phyloP scores from a whole-genome alignment of 1,140 invertebrate genomes.

The Scylla paramamosain region DNA sequence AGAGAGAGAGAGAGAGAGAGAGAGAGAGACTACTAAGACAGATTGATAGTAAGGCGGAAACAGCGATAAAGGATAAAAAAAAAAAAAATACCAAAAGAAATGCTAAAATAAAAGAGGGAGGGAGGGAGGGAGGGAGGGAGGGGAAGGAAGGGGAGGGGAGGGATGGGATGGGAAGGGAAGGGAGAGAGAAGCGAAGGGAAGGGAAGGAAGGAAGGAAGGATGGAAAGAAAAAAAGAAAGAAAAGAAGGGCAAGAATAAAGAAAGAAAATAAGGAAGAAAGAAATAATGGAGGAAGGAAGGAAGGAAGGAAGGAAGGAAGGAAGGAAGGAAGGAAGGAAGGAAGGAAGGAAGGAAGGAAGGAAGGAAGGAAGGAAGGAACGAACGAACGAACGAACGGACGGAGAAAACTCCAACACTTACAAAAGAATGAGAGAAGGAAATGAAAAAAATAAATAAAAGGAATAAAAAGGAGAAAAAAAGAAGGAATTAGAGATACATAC shows the following conservation, averaged over 20 bases:
- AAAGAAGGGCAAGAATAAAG: background rate
- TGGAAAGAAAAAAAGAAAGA: background rate
- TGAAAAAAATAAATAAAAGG: background rate
- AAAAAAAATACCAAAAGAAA: too few species aligned
- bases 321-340: too few species aligned
- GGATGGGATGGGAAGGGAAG: background rate
- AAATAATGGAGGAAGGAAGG: background rate
- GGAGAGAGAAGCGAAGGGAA: background rate
- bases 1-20: too few species aligned
- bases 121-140: background rate
- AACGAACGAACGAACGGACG: background rate
- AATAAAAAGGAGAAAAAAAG: too few species aligned
- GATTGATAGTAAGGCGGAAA: too few species aligned
- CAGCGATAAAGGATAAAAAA: too few species aligned
- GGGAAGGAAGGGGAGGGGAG: background rate
- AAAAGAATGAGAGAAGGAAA: too few species aligned
- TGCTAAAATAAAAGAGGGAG: background rate
- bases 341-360: background rate
- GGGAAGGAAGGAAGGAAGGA: background rate
- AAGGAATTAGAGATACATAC: background rate
- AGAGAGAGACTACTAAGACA: too few species aligned
- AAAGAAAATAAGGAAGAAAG: conserved; percentile 25
- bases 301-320: background rate
- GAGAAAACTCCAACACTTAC: too few species aligned
- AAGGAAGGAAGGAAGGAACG: background rate